phyloP scores from a whole-genome alignment of 2,888 invertebrate genomes.

The Cactoblastis cactorum region DNA sequence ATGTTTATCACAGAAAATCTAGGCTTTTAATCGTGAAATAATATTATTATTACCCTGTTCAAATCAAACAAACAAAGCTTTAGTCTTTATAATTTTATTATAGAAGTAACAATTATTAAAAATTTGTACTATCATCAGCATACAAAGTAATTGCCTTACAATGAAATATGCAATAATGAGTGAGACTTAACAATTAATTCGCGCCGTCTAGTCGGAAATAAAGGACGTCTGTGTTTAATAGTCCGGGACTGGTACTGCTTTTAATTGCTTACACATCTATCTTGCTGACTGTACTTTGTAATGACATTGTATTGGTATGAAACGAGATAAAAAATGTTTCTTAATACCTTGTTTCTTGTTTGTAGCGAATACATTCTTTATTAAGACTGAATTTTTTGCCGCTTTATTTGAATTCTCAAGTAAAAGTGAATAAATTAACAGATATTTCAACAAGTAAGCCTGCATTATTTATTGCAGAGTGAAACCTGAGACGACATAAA shows the following conservation, averaged over 20 bases:
- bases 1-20: no score
- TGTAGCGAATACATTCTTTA: background rate
- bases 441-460: no score
- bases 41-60: no score
- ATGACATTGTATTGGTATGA: conserved; percentile 14
- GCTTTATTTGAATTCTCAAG: no score
- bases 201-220: conserved; percentile 48
- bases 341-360: background rate
- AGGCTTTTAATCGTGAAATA: no score
- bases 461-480: no score
- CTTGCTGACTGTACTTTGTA: conserved; percentile 31
- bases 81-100: no score
- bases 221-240: conserved; percentile 62
- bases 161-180: conserved; percentile 46
- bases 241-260: conserved; percentile 52
- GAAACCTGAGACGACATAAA: no score
- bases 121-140: background rate
- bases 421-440: no score
- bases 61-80: no score
- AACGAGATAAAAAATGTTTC: background rate
- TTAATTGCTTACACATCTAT: conserved; percentile 55
- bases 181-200: conserved; percentile 44
- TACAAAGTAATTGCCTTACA: conserved; percentile 35
- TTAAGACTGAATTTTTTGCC: background rate
- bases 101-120: no score